Percentiles rank a stretch among this genome's conserved stretches.
phyloP scores from a whole-genome alignment of 2,888 invertebrate species.

The Ormia ochracea region DNA sequence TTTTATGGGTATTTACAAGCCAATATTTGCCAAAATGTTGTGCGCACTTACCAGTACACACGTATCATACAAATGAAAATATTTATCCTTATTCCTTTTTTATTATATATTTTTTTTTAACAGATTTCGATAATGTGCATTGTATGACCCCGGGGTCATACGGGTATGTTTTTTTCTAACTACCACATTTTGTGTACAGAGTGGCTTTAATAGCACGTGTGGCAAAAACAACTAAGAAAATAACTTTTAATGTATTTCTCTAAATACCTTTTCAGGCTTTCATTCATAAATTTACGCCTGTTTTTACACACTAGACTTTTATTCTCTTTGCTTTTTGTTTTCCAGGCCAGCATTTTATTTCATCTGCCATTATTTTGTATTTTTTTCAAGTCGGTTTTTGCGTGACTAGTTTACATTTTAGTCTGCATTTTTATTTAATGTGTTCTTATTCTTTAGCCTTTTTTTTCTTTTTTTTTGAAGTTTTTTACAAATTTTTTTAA shows the following conservation, averaged over 20 bases:
- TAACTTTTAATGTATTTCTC: constrained; percentile 27
- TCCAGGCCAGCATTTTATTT: constrained; percentile 4
- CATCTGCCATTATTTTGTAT: not conserved
- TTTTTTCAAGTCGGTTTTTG: constrained; percentile 22
- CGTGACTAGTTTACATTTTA: constrained; percentile 50
- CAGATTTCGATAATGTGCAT: not conserved
- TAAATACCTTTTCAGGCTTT: constrained; percentile 28
- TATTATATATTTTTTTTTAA: not conserved
- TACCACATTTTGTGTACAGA: not conserved
- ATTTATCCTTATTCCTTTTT: not conserved
- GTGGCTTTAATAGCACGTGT: not conserved
- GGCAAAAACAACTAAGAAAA: not conserved
- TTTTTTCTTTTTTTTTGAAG: constrained; percentile 3
- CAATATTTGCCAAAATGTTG: not conserved
- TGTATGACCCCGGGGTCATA: constrained; percentile 47
- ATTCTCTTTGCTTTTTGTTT: not conserved
- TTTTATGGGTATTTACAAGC: not conserved
- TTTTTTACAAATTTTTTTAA: constrained; percentile 15
- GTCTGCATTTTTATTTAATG: constrained; percentile 16
- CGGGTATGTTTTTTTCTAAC: constrained; percentile 2
- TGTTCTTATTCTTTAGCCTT: too few species aligned
- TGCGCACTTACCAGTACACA: not conserved
- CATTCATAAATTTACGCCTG: constrained; percentile 29
- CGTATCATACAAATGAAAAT: not conserved
- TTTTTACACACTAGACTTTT: not conserved